A percentile compares a stretch with the other conserved stretches of the same genome.
phyloP scores from a whole-genome alignment of 2,888 invertebrate species.

The Campoplex nolae region DNA sequence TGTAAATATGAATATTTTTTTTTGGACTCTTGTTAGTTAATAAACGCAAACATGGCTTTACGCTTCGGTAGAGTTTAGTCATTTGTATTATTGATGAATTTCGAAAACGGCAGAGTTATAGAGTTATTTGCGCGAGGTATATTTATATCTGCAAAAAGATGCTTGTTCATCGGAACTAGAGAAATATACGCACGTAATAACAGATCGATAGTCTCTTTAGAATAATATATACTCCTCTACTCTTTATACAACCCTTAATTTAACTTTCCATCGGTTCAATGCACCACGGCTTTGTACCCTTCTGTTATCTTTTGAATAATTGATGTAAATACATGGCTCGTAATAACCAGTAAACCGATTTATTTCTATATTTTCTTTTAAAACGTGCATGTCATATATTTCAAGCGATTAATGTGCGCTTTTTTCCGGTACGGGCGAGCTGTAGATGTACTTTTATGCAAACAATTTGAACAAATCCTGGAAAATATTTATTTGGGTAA shows the following conservation, averaged over 20 bases:
- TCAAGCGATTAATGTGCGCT: not conserved
- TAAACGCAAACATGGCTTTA: not conserved
- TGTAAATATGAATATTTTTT: not conserved
- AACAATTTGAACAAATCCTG: not conserved
- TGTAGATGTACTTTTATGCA: not conserved
- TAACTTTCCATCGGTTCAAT: constrained; percentile 2
- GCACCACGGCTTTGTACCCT: not conserved
- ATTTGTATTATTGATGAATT: not conserved
- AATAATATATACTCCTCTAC: not conserved
- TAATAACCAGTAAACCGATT: constrained; percentile 1
- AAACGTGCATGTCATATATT: constrained; percentile 2
- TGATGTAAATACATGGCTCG: constrained; percentile 11
- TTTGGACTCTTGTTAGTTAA: not conserved
- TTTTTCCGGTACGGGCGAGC: not conserved
- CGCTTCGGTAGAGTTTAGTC: not conserved
- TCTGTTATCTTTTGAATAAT: constrained; percentile 13
- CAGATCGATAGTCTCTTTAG: not conserved
- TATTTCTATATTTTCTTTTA: not conserved
- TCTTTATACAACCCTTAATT: not conserved
- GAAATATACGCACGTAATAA: not conserved
- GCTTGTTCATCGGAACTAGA: not conserved
- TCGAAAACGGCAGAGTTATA: not conserved
- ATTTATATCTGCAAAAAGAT: not conserved
- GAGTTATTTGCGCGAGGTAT: not conserved
- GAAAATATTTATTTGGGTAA: not conserved